Conservation (phyloP, 2,888 invertebrate genomes). For the Xylocampa areola region DNA sequence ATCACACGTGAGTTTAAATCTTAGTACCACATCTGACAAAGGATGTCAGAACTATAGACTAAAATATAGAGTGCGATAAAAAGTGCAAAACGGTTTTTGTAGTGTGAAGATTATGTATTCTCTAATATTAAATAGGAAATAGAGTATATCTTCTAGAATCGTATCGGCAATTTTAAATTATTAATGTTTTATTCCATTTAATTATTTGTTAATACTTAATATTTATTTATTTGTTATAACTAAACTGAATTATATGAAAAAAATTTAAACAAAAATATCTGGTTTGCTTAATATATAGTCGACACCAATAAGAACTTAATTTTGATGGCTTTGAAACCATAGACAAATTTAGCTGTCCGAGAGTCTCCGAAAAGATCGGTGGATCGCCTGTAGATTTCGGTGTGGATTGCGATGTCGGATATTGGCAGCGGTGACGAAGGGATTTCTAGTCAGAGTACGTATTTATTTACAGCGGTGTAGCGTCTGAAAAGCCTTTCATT, state of each 20-base stretch:
- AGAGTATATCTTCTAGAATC: no score
- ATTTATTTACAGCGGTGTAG: conserved; percentile 77
- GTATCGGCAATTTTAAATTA: background rate
- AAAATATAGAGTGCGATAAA: conserved; percentile 49
- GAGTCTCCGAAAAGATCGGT: conserved; percentile 83
- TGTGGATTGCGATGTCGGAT: conserved; percentile 93
- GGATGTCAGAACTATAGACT: conserved; percentile 69
- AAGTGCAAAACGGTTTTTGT: conserved; percentile 58
- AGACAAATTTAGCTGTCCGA: conserved; percentile 81
- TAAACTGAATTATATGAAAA: background rate
- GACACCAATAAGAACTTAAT: conserved; percentile 67
- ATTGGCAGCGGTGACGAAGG: conserved; percentile 95
- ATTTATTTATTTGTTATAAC: background rate
- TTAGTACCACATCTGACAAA: conserved; percentile 64
- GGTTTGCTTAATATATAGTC: conserved; percentile 4
- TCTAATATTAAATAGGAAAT: no score
- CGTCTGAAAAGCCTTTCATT: conserved; percentile 63
- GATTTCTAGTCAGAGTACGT: conserved; percentile 94
- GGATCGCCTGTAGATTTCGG: conserved; percentile 88
- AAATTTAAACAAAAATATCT: background rate
- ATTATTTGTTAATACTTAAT: no score
- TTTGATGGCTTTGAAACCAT: conserved; percentile 84
- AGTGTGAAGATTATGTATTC: conserved; percentile 21
- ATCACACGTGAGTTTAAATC: conserved; percentile 15
- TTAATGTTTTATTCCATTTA: background rate